phyloP scores from a whole-genome alignment of 2,797 vertebrate genomes.

The Sebastes itinus region DNA sequence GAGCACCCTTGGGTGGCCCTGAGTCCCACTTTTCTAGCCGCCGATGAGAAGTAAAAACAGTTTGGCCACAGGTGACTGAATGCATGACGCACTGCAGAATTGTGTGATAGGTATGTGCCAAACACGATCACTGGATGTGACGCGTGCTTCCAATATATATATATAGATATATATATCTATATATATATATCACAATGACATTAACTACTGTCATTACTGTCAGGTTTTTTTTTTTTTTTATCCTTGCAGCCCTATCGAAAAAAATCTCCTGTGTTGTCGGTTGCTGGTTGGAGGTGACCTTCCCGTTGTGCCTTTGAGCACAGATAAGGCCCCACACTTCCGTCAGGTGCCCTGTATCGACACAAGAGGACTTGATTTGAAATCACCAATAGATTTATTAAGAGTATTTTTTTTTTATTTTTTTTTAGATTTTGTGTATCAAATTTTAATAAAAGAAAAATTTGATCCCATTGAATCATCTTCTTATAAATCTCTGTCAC shows the following conservation, averaged over 20 bases:
- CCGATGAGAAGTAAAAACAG: neutral
- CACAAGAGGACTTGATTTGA: neutral
- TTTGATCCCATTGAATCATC: neutral
- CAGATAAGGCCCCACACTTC: too few relatives aligned
- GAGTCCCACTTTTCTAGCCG: neutral
- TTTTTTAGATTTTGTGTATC: neutral
- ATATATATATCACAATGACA: neutral
- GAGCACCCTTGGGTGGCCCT: neutral
- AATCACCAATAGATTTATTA: neutral
- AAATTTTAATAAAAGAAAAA: neutral
- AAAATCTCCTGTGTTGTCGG: neutral
- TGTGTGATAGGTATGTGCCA: neutral
- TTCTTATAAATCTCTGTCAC: neutral
- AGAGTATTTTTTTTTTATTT: neutral
- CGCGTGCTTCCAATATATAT: neutral
- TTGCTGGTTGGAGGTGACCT: neutral
- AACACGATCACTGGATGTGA: neutral
- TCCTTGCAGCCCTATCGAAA: neutral
- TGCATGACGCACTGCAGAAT: neutral
- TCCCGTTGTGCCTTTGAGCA: conserved; percentile 28
- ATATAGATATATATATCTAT: neutral
- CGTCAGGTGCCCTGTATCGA: neutral
- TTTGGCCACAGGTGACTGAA: neutral
- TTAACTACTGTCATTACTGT: neutral
- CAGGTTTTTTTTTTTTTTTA: too few relatives aligned